phyloP scores from a whole-genome alignment of 2,113 vertebrate species.

The Chionis minor region DNA sequence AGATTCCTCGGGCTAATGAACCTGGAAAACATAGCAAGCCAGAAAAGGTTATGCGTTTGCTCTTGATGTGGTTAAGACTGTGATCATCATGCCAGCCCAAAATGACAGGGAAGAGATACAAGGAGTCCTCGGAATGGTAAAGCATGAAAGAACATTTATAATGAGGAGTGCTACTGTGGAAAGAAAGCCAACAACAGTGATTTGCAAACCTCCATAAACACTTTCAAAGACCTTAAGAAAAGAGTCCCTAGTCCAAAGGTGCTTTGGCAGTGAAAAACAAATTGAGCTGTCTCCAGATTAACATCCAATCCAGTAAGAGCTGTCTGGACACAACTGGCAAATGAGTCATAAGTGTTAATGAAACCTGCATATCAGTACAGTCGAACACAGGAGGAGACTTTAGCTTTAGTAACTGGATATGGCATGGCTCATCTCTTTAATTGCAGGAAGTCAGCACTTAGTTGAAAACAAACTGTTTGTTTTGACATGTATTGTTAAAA shows the following conservation, averaged over 20 bases:
- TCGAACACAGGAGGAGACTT: background rate
- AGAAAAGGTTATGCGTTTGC: background rate
- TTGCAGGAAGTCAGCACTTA: background rate
- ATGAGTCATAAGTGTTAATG: background rate
- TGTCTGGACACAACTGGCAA: background rate
- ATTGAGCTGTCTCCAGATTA: background rate
- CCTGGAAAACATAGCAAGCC: background rate
- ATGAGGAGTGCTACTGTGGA: background rate
- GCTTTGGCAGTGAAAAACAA: background rate
- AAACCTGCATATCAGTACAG: background rate
- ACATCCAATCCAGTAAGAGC: background rate
- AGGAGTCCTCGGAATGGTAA: background rate
- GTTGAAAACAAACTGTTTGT: conserved; percentile 19
- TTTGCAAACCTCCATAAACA: background rate
- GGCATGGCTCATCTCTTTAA: background rate
- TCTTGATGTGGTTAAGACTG: background rate
- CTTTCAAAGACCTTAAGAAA: background rate
- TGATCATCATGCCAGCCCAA: background rate
- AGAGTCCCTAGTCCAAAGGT: background rate
- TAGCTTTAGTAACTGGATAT: background rate
- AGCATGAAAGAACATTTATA: background rate
- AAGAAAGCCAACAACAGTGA: background rate
- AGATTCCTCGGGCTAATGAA: background rate
- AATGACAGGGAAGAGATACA: background rate
- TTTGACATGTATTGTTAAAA: conserved; percentile 1